These are phyloP conservation scores for Brienomyrus longianalis DNA, from an alignment of 2,113 vertebrate species.

Conservation along the genomic window DNA sequence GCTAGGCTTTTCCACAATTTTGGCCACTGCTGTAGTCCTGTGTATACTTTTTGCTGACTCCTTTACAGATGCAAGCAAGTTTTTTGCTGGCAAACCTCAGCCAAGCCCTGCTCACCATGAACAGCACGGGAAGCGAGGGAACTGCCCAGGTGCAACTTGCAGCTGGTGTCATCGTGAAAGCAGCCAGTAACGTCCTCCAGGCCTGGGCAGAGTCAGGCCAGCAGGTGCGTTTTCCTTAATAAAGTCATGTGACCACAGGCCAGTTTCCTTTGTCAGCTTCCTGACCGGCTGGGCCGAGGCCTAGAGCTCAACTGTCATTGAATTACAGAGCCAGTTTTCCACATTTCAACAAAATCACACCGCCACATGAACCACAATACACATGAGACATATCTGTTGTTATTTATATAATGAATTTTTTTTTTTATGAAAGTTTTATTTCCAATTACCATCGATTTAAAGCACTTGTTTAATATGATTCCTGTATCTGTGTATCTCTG, in stretches of 20 bases:
- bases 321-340: neutral
- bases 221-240: slow-evolving; percentile 39
- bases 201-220: slow-evolving; percentile 53
- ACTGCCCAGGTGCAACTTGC: slow-evolving; percentile 52
- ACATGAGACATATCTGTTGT: neutral
- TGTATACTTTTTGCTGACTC: neutral
- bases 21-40: too few species aligned
- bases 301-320: neutral
- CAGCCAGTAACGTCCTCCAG: slow-evolving; percentile 74
- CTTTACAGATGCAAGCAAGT: slow-evolving; percentile 65
- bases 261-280: neutral
- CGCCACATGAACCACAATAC: neutral
- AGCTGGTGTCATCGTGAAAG: slow-evolving; percentile 65
- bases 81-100: slow-evolving; percentile 66
- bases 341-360: neutral
- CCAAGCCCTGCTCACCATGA: slow-evolving; percentile 60
- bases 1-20: too few species aligned
- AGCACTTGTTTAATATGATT: neutral
- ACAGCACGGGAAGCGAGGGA: slow-evolving; percentile 36
- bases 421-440: neutral
- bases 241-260: neutral
- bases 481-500: neutral
- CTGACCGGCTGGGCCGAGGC: neutral
- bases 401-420: neutral
- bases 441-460: neutral